These are phyloP conservation scores for Alaudala cheleensis DNA, from an alignment of 2,113 vertebrate genomes.

Conservation along the genomic window DNA sequence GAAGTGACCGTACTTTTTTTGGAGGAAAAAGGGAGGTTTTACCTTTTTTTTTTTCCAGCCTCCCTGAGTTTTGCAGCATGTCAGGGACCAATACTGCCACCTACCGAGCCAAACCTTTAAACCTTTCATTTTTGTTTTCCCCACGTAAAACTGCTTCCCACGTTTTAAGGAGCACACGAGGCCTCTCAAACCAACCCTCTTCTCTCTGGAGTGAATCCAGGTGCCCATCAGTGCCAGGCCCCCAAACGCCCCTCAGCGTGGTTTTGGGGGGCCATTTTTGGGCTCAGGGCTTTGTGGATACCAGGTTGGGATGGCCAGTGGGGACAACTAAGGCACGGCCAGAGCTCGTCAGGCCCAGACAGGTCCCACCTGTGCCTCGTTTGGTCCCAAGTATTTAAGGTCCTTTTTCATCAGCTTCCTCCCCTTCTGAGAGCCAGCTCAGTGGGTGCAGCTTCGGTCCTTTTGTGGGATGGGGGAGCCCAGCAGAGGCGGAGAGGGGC, in stretches of 20 bases:
- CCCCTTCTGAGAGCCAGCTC: rapidly evolving
- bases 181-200: rapidly evolving
- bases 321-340: not conserved
- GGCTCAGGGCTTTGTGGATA: not conserved
- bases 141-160: not conserved
- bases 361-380: not conserved
- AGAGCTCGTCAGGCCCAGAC: rapidly evolving
- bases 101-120: not conserved
- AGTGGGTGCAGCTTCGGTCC: rapidly evolving
- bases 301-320: too few relatives aligned
- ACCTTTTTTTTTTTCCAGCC: rapidly evolving
- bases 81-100: not conserved
- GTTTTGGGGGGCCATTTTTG: not conserved
- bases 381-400: not conserved
- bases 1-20: rapidly evolving
- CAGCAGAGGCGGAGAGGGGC: rapidly evolving
- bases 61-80: rapidly evolving
- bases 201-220: rapidly evolving
- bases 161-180: rapidly evolving
- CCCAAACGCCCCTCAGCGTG: rapidly evolving
- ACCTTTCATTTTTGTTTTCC: rapidly evolving
- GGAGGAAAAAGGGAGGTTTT: not conserved
- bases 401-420: rapidly evolving
- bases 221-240: not conserved
- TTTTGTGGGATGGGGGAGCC: not conserved